Conservation (phyloP, 1,140 invertebrate species). For the Drosophila pandora region DNA sequence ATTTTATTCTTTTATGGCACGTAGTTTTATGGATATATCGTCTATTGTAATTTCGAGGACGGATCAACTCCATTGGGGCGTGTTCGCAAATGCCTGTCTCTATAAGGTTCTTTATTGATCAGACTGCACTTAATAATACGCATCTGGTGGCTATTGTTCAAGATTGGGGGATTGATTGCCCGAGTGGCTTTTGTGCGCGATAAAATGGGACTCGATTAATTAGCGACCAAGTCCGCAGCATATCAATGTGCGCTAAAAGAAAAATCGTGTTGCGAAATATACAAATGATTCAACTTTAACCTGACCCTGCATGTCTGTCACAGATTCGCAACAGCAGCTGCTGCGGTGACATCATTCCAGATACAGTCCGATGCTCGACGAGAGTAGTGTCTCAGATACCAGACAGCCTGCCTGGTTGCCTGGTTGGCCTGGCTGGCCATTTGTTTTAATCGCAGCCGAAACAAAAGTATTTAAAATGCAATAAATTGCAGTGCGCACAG, state of each 20-base stretch:
- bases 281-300: conserved; percentile 84
- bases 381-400: conserved; percentile 29
- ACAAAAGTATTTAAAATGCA: conserved; percentile 70
- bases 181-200: conserved; percentile 69
- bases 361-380: conserved; percentile 19
- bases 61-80: conserved; percentile 47
- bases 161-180: conserved; percentile 60
- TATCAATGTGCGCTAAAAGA: conserved; percentile 72
- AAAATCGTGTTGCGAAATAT: conserved; percentile 75
- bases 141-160: conserved; percentile 63
- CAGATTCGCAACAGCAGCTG: conserved; percentile 49
- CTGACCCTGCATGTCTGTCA: conserved; percentile 83
- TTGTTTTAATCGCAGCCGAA: conserved; percentile 67
- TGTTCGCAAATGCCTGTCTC: conserved; percentile 56
- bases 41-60: conserved; percentile 59
- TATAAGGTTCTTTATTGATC: conserved; percentile 59
- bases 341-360: conserved; percentile 65
- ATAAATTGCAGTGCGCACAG: conserved; percentile 67
- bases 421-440: conserved; percentile 35
- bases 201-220: conserved; percentile 78
- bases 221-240: conserved; percentile 60
- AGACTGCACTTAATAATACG: conserved; percentile 55
- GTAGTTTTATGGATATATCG: conserved; percentile 12
- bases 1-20: conserved; percentile 16
- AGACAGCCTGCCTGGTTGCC: not conserved